A percentile compares a stretch with the other conserved stretches of the same genome.
phyloP scores from a whole-genome alignment of 2,888 invertebrate genomes.

The Lamellibrachia columna region DNA sequence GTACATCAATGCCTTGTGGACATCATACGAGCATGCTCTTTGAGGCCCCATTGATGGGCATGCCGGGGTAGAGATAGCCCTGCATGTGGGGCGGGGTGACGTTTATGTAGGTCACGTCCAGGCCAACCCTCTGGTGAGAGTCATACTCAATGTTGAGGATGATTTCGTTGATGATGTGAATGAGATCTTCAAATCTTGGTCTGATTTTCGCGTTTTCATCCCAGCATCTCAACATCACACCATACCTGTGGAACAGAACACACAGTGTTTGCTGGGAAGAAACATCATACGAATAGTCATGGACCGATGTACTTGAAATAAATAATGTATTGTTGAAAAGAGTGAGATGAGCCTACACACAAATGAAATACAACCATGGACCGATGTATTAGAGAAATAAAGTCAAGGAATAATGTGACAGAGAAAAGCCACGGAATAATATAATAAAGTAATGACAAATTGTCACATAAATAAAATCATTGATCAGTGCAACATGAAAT shows the following conservation, averaged over 20 bases:
- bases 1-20: neutral
- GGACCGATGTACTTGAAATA: neutral
- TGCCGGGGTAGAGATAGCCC: slow-evolving; percentile 33
- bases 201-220: slow-evolving; percentile 34
- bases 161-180: slow-evolving; percentile 33
- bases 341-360: neutral
- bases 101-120: slow-evolving; percentile 35
- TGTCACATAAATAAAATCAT: no score
- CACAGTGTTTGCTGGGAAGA: neutral
- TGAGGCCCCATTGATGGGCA: neutral
- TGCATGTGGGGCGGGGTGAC: slow-evolving; percentile 27
- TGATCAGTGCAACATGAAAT: no score
- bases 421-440: neutral
- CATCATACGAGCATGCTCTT: neutral
- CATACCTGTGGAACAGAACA: slow-evolving; percentile 34
- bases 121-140: slow-evolving; percentile 31
- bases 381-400: neutral
- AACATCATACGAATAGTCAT: neutral
- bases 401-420: neutral
- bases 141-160: slow-evolving; percentile 33
- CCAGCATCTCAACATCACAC: slow-evolving; percentile 42
- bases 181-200: slow-evolving; percentile 39
- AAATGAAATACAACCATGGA: neutral
- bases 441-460: neutral
- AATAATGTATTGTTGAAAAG: neutral